Base-by-base conservation (phyloP, 2,888 invertebrate species). In the Sinhomidia bicolor region DNA sequence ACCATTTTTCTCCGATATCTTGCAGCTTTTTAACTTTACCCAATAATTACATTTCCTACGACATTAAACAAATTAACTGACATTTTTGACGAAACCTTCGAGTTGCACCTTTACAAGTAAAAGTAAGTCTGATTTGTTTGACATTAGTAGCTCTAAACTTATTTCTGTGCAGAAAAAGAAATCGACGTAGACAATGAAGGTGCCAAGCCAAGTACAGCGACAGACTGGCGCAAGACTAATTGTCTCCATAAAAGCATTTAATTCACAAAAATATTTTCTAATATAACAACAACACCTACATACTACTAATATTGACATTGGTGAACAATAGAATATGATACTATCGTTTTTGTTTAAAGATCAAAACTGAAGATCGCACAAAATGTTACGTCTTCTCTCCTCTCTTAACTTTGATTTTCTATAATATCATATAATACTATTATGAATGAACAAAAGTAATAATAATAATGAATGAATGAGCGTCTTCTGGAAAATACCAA, bases 231-330 rank as follows among this genome's bases (percentile, higher is more conserved):
- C 6, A 10, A 41, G 41, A n/a, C n/a, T n/a, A n/a, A n/a, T n/a
- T n/a, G n/a, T n/a, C n/a, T n/a, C 26, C 71, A 51, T 80, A 57
- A 68, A 68, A 80, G 79, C 60, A 36, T 76, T 76, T 60, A 74
- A 76, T 74, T 83, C 57, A 44, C 29, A 84, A 74, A 65, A 84
- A 57, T 71, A 14, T 57, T 71, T 83, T 83, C 74, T 20, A 5
- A 51, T 62, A 17, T 17, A 62, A 44, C 60, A 76, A 84, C 60
- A 84, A n/a, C n/a, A n/a, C n/a, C n/a, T n/a, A n/a, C n/a, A n/a
- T n/a, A n/a, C 36, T 68, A 68, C 9, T 68, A 68, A 36, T 1
- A 36, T 2, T 26, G 12, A 17, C 60, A 23, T 5, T 44, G 44
- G 60, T 74, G 83, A 57, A 60, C 14, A n/a, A 54, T 54, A 54